Conservation (phyloP, 1,140 invertebrate genomes). For the Aphaenogaster ashmeadi region DNA sequence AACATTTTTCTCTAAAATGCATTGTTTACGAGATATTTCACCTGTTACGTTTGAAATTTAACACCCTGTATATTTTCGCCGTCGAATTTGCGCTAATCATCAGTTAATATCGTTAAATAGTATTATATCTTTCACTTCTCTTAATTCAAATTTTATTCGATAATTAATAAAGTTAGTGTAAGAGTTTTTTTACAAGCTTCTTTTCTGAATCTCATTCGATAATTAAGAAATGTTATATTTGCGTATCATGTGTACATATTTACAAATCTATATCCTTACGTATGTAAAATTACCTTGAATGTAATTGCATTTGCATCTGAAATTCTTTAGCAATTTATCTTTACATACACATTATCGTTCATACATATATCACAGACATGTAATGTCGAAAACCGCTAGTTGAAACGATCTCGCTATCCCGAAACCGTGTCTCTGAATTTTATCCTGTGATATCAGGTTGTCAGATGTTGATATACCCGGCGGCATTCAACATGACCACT, state of each 20-base stretch:
- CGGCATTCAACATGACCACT: conserved; percentile 98
- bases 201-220: not conserved
- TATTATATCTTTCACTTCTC: no score
- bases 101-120: no score
- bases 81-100: no score
- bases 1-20: no score
- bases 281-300: not conserved
- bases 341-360: not conserved
- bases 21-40: no score
- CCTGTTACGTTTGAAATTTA: no score
- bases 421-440: conserved; percentile 3
- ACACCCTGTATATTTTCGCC: no score
- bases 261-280: not conserved
- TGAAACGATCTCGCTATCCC: not conserved
- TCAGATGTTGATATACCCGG: conserved; percentile 95
- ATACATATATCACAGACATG: not conserved
- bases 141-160: not conserved
- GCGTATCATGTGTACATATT: not conserved
- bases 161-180: not conserved
- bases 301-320: not conserved
- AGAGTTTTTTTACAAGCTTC: not conserved
- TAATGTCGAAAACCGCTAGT: not conserved
- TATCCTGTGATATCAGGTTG: conserved; percentile 89
- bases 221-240: not conserved
- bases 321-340: not conserved